phyloP scores from a whole-genome alignment of 1,140 invertebrate genomes.

The Pararge aegeria region DNA sequence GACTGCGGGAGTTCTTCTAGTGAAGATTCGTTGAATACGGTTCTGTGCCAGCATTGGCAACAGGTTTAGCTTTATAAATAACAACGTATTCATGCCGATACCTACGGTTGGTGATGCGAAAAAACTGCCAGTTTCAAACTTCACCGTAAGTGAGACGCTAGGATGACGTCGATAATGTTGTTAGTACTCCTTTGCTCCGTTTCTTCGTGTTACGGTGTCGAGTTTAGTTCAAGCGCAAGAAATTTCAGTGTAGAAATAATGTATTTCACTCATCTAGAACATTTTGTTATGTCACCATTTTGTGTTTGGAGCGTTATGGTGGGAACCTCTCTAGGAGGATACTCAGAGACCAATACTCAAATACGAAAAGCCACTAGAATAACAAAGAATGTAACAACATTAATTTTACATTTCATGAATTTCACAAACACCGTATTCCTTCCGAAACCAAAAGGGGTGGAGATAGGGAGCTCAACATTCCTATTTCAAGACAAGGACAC shows the following conservation, averaged over 20 bases:
- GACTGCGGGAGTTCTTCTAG: too few species aligned
- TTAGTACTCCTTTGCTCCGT: neutral
- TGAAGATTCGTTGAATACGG: neutral
- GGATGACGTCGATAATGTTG: neutral
- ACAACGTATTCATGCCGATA: too few species aligned
- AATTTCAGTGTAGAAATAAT: constrained; percentile 1
- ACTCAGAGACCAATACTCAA: neutral
- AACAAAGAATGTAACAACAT: neutral
- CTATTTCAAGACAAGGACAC: neutral
- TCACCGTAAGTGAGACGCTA: neutral
- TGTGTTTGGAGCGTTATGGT: neutral
- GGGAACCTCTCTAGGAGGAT: neutral
- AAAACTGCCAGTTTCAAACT: neutral
- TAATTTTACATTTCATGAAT: neutral
- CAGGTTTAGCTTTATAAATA: neutral
- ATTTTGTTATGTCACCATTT: constrained; percentile 3
- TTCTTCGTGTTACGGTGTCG: neutral
- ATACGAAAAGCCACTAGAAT: neutral
- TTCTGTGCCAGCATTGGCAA: neutral
- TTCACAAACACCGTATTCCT: neutral
- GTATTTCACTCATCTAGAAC: neutral
- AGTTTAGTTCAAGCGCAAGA: neutral
- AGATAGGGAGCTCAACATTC: neutral
- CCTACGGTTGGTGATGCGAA: neutral
- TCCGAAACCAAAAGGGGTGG: neutral